Conservation (phyloP, 2,797 vertebrate genomes). For the Rhinophrynus dorsalis region DNA sequence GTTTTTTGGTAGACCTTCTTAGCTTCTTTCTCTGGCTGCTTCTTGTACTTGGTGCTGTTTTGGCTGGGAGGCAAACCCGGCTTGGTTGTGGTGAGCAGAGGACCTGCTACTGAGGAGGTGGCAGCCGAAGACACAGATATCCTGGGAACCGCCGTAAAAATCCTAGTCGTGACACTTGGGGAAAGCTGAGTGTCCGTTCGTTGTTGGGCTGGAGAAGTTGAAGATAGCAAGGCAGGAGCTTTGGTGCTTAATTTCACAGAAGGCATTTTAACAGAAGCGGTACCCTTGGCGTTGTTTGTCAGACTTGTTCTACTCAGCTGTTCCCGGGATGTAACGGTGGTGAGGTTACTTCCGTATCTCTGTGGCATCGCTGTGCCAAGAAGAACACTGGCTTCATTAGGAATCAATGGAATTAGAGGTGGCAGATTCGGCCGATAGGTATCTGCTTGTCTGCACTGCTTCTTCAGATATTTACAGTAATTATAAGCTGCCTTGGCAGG, state of each 20-base stretch:
- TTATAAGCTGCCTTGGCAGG: conserved; percentile 90
- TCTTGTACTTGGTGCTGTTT: conserved; percentile 52
- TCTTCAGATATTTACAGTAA: conserved; percentile 96
- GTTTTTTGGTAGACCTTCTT: conserved; percentile 57
- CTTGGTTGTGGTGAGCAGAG: not conserved
- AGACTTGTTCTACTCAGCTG: not conserved
- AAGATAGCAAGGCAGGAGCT: conserved; percentile 33
- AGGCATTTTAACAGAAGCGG: not conserved
- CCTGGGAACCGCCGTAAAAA: not conserved
- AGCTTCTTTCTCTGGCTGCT: conserved; percentile 53
- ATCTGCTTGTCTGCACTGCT: conserved; percentile 90
- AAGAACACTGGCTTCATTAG: conserved; percentile 66
- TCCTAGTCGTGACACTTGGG: not conserved
- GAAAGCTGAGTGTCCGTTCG: conserved; percentile 29
- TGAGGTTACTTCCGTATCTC: conserved; percentile 67
- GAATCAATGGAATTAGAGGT: conserved; percentile 74
- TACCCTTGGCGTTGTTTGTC: not conserved
- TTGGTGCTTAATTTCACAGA: conserved; percentile 41
- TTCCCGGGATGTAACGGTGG: conserved; percentile 51
- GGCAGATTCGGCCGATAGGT: conserved; percentile 77
- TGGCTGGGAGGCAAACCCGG: conserved; percentile 17
- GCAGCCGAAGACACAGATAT: conserved; percentile 37
- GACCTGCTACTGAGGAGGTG: not conserved
- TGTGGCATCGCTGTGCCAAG: conserved; percentile 44
- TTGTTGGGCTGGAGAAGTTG: not conserved